These are phyloP conservation scores for Ganaspis sp. DNA, from an alignment of 1,140 invertebrate species.

Conservation along the genomic window DNA sequence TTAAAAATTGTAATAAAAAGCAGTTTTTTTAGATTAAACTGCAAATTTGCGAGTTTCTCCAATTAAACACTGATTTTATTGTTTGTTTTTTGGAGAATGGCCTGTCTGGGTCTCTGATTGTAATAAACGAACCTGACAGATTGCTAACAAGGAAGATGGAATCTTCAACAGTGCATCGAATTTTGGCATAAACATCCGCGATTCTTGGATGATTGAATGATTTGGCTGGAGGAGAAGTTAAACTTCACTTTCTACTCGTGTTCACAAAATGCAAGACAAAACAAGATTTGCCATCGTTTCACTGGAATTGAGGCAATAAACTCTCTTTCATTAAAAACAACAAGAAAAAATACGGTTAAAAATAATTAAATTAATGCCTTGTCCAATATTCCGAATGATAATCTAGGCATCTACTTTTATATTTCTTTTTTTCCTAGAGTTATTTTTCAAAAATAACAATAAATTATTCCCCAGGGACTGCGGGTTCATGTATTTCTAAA, in stretches of 20 bases:
- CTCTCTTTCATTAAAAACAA: not conserved
- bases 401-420: too few relatives aligned
- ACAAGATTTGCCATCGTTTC: not conserved
- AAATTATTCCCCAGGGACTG: too few relatives aligned
- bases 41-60: not conserved
- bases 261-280: not conserved
- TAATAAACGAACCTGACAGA: not conserved
- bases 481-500: too few relatives aligned
- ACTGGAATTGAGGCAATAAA: not conserved
- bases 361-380: too few relatives aligned
- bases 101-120: not conserved
- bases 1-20: too few relatives aligned
- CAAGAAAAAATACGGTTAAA: too few relatives aligned
- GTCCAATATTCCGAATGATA: too few relatives aligned
- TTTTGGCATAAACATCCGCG: conserved; percentile 27
- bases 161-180: not conserved
- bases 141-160: conserved; percentile 5
- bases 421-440: too few relatives aligned
- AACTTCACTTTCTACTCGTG: conserved; percentile 4
- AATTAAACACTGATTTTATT: not conserved
- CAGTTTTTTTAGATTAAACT: too few relatives aligned
- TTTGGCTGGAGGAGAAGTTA: not conserved
- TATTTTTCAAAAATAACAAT: too few relatives aligned
- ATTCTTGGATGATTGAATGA: conserved; percentile 25
- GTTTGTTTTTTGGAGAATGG: not conserved